A percentile compares a stretch with the other conserved stretches of the same genome.
Evolutionary conservation across 1,140 invertebrate genomes (phyloP).

Genomic region (Bombus pascuorum): DNA sequence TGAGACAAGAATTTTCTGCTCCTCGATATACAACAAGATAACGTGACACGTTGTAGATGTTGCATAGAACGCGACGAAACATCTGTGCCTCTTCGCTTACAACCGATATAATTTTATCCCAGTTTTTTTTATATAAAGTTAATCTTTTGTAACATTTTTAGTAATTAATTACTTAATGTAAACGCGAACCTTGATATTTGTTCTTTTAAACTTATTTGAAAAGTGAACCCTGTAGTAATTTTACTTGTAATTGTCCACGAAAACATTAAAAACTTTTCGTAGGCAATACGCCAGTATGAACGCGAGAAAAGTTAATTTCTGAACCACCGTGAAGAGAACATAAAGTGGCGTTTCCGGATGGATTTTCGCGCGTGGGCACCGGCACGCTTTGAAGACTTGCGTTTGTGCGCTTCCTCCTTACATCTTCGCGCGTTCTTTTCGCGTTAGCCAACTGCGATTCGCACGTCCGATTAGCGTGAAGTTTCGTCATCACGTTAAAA

Average conservation of each 20-base stretch:
- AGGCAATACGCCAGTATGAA: background rate
- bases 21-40: background rate
- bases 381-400: slow-evolving; percentile 50
- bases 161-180: background rate
- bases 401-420: slow-evolving; percentile 1
- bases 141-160: background rate
- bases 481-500: background rate
- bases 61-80: slow-evolving; percentile 10
- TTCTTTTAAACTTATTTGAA: background rate
- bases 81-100: background rate
- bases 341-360: slow-evolving; percentile 58
- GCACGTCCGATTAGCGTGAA: background rate
- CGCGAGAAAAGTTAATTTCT: slow-evolving; percentile 46
- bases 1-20: slow-evolving; percentile 15
- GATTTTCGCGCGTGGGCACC: slow-evolving; percentile 54
- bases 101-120: background rate
- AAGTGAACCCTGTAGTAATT: background rate
- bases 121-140: background rate
- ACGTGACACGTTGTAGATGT: too few relatives aligned
- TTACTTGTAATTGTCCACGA: background rate
- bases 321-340: slow-evolving; percentile 41
- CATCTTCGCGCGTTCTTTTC: slow-evolving; percentile 11
- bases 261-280: background rate
- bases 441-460: background rate
- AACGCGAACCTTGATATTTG: background rate